These are phyloP conservation scores for Tragelaphus oryx DNA, from an alignment of 2,797 vertebrate species.

Conservation along the genomic window DNA sequence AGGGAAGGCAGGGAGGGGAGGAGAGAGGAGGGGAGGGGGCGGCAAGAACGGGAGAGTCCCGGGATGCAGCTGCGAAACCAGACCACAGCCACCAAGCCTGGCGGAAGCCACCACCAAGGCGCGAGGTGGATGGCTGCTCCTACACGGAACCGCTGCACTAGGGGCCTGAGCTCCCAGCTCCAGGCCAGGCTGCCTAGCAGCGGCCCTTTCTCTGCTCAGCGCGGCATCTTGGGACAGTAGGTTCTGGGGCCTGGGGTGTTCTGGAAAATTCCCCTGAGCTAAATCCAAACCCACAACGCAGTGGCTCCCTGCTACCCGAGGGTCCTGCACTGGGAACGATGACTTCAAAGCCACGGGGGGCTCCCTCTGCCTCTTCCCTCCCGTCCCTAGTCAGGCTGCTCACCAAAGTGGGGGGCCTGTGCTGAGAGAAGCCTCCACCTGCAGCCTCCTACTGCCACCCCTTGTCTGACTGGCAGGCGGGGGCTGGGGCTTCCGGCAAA, in stretches of 20 bases:
- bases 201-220: slow-evolving; percentile 18
- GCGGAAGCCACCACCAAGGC: not conserved
- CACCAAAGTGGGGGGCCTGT: slow-evolving; percentile 29
- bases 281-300: not conserved
- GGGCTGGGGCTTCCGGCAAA: slow-evolving; percentile 57
- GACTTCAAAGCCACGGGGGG: not conserved
- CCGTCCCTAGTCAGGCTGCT: slow-evolving; percentile 68
- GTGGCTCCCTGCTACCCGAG: not conserved
- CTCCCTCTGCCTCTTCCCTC: slow-evolving; percentile 56
- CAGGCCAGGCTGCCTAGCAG: slow-evolving; percentile 17
- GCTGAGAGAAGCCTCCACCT: not conserved
- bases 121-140: not conserved
- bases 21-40: accelerated
- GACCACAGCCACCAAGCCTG: not conserved
- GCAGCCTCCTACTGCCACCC: slow-evolving; percentile 37
- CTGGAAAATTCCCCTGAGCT: not conserved
- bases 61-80: not conserved
- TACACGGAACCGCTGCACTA: not conserved
- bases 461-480: slow-evolving; percentile 64
- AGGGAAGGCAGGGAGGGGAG: not conserved
- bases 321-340: not conserved
- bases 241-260: not conserved
- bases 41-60: not conserved
- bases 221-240: slow-evolving; percentile 38
- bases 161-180: not conserved